Base-by-base conservation (phyloP, 2,797 vertebrate genomes). In the Brachyalestes nurse region DNA sequence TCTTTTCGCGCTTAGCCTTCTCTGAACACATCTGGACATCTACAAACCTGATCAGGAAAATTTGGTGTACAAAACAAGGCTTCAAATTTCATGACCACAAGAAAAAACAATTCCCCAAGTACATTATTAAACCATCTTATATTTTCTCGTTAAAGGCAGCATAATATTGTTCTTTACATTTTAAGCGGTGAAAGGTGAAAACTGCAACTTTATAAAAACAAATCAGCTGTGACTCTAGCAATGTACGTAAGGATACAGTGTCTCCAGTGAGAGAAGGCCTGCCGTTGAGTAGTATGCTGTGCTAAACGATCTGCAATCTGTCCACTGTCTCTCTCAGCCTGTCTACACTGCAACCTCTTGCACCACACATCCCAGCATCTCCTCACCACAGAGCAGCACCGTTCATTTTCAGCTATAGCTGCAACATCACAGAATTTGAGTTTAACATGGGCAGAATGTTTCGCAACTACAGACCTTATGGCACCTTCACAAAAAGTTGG, bases 201-300 rank as follows among this genome's bases (percentile, higher is more conserved):
- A 67, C 38, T 40, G 17, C 10, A 23, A 23, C 42, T 23, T 23
- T 14, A 69, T 49, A 23, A 47, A 69, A 23, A 7, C 8, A 67
- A 66, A 66, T 25, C 13, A 40, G 6, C 19, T 47, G 12, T 45
- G 66, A 38, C 13, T 55, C 10, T 7, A 80, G 21, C 2, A 5
- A 28, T 45, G 40, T 6, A 71, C 60, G 28, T 72, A 75, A 92
- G 94, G 97, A 99, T 99, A 99, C 97, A 96, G 58, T 89, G 86
- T 87, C 82, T 96, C 97, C 97, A 97, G 82, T 2, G 88, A 2
- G 69, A 74, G 71, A 98, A 91, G 7, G 61, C 88, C 85, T 91
- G 91, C 62, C 87, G 53, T 25, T 95, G 88, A 1, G 61, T 86
- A 82, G 86, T 87, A 80, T 79, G 90, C 38, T 60, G 38, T 72